Evolutionary conservation across 30 jellyfish, hydroid and myxozoan genomes (phyloP), one percentile per base, ranked within the genome.

Genomic region (Hydractinia symbiolongicarpus): DNA sequence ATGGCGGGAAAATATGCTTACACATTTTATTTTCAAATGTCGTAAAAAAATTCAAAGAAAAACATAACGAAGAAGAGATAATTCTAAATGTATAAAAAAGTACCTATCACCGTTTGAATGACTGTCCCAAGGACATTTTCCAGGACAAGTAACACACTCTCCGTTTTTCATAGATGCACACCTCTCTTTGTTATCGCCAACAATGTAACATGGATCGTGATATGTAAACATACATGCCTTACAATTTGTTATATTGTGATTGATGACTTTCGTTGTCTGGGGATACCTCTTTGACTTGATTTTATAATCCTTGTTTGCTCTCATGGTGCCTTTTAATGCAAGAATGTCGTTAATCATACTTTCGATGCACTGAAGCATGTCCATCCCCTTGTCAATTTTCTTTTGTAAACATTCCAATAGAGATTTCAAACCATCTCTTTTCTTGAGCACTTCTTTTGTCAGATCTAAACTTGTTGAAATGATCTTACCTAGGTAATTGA

Each of bases 241-340:
- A 51, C 74, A 64, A 51, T 64, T 64, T 44, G 74, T 64, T 64
- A 64, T 64, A 6, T 44, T n/a, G 74, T 64, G 19, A n/a, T 64
- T 64, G 19, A 51, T 13, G 5, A 64, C 74, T 13, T 64, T 64
- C 16, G 74, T 64, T 64, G 74, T 0, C 4, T 64, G 74, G 40
- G 74, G 74, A 64, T 64, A 51, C 17, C 74, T 64, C 40, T 64
- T 64, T 7, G 8, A n/a, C 40, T 64, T 64, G 52, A 64, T 51
- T 13, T 64, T 64, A 51, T 64, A 64, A 51, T 64, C 40, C 74
- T 64, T 64, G 74, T 64, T 64, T 64, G 74, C 74, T 64, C 17
- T 64, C 74, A 64, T 64, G 16, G 74, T 13, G 19, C 74, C 74
- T 64, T 64, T 64, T 13, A 64, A 4, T 13, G 74, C 17, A 6